Conservation (phyloP, 2,113 vertebrate genomes). For the Rhinopomastus cyanomelas region DNA sequence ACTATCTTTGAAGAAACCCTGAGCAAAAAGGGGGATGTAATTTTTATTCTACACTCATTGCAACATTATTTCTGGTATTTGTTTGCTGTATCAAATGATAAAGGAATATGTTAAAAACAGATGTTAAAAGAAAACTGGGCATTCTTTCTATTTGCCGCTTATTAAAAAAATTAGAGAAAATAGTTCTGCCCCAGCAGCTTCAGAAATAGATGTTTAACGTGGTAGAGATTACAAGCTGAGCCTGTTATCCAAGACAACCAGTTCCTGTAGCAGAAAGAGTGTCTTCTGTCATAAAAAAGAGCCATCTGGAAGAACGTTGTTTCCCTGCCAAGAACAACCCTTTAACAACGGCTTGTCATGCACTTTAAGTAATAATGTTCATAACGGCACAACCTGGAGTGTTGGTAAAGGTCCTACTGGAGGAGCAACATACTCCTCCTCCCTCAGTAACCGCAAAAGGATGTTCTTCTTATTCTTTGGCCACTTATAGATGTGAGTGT, state of each 20-base stretch:
- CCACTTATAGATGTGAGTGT: conserved; percentile 90
- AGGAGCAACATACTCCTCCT: conserved; percentile 87
- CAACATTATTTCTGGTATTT: conserved; percentile 9
- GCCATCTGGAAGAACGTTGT: conserved; percentile 8
- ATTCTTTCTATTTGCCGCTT: conserved; percentile 19
- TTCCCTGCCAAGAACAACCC: conserved; percentile 15
- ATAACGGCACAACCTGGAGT: conserved; percentile 83
- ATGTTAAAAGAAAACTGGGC: conserved; percentile 11
- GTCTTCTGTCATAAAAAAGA: conserved; percentile 47
- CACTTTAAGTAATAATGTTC: conserved; percentile 27
- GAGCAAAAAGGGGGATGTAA: neutral
- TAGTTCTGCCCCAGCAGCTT: conserved; percentile 28
- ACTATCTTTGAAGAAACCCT: conserved; percentile 48
- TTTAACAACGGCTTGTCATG: neutral
- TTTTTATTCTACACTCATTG: conserved; percentile 44
- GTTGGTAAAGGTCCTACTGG: conserved; percentile 81
- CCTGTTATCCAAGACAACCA: conserved; percentile 49
- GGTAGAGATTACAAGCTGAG: conserved; percentile 45
- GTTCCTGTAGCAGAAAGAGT: conserved; percentile 46
- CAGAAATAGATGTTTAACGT: conserved; percentile 47
- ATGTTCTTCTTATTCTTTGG: conserved; percentile 87
- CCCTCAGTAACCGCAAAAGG: conserved; percentile 86
- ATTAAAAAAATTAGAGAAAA: conserved; percentile 10
- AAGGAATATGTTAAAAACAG: conserved; percentile 31
- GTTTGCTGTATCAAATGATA: neutral